Base-by-base conservation (phyloP, 2,888 invertebrate genomes). In the Lepidocyrtoides sp. region DNA sequence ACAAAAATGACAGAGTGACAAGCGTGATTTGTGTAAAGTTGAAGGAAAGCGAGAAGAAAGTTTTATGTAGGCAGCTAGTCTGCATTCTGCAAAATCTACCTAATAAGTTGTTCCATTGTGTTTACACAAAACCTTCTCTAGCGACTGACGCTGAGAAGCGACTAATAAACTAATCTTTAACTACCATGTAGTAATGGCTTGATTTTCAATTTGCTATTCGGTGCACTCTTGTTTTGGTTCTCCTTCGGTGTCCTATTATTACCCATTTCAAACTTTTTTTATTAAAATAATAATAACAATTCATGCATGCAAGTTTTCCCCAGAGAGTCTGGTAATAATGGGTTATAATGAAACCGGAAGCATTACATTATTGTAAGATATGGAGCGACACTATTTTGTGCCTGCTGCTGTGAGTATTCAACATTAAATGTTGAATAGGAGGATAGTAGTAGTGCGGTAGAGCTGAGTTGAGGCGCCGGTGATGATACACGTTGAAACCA, bases 401-500 rank as follows among this genome's bases (percentile, higher is more conserved):
- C 23, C 17, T 44, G 23, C n/a, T 63, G 7, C 36, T 36, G 36
- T 36, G 36, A 69, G 10, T 36, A n/a, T 32, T 41, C 12, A 29
- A 36, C 14, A 26, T 26, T 7, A 66, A 66, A 66, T 2, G 5
- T 60, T 63, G 23, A 26, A 36, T 63, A 20, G 0, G 20, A 12
- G 14, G 23, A 48, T 17, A 17, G 36, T 23, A 41, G 72, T 3
- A n/a, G 32, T 29, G 23, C 54, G 2, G 57, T 54, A 0, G 12
- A 14, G 81, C 36, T 63, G 17, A 36, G 36, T 36, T 54, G 60
- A 81, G 81, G 81, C 81, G 32, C 44, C 57, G 66, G 44, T 66
- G 41, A 60, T 63, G 86, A 88, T 81, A 77, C 81, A 66, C 29
- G 77, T 75, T 36, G 20, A 48, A 81, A 81, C 81, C 69, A 81